Conservation (phyloP, 2,113 vertebrate species). For the Baryphthengus martii region DNA sequence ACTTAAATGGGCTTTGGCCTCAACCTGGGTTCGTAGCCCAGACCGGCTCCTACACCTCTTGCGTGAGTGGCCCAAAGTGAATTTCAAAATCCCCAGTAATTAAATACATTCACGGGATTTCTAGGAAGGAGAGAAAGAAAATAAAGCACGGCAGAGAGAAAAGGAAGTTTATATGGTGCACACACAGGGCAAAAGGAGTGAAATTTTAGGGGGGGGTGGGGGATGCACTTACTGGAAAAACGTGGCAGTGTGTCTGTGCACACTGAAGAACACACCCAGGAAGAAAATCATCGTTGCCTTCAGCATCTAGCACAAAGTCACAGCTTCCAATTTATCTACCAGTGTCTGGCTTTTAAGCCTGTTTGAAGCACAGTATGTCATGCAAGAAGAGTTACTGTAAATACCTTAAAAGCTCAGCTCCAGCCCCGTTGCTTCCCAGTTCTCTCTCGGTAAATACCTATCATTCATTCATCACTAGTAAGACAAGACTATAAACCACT, state of each 20-base stretch:
- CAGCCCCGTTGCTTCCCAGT: background rate
- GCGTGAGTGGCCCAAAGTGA: background rate
- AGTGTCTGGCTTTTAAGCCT: background rate
- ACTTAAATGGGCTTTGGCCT: conserved; percentile 39
- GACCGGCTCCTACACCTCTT: background rate
- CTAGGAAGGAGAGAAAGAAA: background rate
- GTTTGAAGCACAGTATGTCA: background rate
- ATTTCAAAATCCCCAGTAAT: background rate
- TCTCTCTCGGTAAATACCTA: background rate
- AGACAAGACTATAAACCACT: background rate
- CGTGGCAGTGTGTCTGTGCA: background rate
- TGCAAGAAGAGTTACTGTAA: background rate
- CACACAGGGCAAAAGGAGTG: background rate
- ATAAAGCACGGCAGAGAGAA: background rate
- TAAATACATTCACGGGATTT: background rate
- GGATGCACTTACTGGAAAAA: background rate
- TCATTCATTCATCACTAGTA: background rate
- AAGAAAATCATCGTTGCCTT: background rate
- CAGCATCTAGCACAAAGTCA: background rate
- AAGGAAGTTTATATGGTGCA: fast-evolving
- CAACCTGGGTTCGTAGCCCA: conserved; percentile 1
- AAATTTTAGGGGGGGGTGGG: background rate
- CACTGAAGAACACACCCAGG: fast-evolving
- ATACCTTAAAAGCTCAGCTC: background rate
- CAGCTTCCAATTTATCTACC: background rate